Evolutionary conservation across 2,113 vertebrate species (phyloP), one percentile per base, ranked within the genome.

Genomic region (Clarias batrachus): DNA sequence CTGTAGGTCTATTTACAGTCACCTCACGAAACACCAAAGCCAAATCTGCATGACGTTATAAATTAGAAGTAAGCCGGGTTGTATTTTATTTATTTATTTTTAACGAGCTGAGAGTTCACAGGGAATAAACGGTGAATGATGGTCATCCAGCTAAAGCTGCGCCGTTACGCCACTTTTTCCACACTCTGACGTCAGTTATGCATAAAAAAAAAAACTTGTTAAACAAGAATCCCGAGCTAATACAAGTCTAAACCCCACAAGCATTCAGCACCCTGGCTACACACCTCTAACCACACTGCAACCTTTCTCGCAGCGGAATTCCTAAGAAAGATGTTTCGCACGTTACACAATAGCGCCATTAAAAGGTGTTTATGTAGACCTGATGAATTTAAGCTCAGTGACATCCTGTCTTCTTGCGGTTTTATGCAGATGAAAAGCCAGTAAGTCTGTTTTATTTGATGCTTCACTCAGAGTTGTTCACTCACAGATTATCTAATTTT

Each of bases 191-290:
- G 57, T 85, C 71, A 65, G 66, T 23, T 59, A 17, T 33, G 25
- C 25, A 48, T 48, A 48, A 48, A 59, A 37, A 54, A 62, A 17
- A 83, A 57, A 85, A 78, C 73, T 41, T 27, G 25, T 77, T 85
- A 65, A 77, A 77, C 83, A 77, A 21, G 83, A 63, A 77, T 85
- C 54, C 73, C 83, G 60, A 85, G 37, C 19, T 16, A 77, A 76
- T 19, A 25, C 8, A 52, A 13, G 14, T n/a, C 52, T 25, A 65
- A 63, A 59, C 48, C n/a, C 48, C 65, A 71, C 66, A 33, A 23
- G 25, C 23, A 21, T 70, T 33, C 54, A 12, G 63, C 23, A 52
- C 16, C 4, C 25, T 14, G 12, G 70, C 19, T 23, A 11, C 37
- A 41, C 37, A n/a, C 12, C 23, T 54, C 0, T 25, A 77, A 14